Base-by-base conservation (phyloP, 2,113 vertebrate genomes). In the Solenodon paradoxus region DNA sequence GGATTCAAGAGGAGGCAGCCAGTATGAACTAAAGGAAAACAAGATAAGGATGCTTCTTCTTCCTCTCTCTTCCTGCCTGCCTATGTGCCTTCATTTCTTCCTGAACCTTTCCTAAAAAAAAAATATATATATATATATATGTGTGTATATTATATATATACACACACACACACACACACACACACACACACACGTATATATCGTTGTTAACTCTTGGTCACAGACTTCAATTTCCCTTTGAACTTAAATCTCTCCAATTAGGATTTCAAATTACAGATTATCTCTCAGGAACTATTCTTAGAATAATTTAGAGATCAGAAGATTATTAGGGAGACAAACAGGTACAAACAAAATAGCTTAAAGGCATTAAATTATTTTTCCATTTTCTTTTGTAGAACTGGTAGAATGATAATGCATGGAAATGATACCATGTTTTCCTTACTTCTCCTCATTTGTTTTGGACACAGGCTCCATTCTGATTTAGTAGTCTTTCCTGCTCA, bases 401-500 rank as follows among this genome's bases (percentile, higher is more conserved):
- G 68, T 47, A 59, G 84, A 79, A 88, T 81, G 57, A 84, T 40
- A 45, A 59, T 47, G 80, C 93, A 90, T 86, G 53, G 82, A 90
- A 74, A 75, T 32, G 45, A 13, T n/a, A 10, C 42, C 47, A 5
- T 64, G 72, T 88, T 96, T 94, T 95, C 81, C 88, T 94, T 84
- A 42, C 80, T 93, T 95, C 90, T 90, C 66, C 69, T 78, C 38
- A 45, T 94, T 97, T 93, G 81, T 96, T 96, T 97, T 92, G 94
- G 74, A 89, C 61, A 92, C 71, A 93, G 63, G 77, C 94, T 97
- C 78, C 88, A 74, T 92, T 90, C 96, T 96, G 96, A 96, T 96
- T 95, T 97, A 96, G 90, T 81, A 95, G 78, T 96, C 82, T 94
- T 85, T 95, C 77, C 90, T 96, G 94, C 97, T 97, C 96, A 94